Evolutionary conservation across 2,888 invertebrate genomes (phyloP), one percentile per base, ranked within the genome.

Genomic region (Brachyopa scutellaris): DNA sequence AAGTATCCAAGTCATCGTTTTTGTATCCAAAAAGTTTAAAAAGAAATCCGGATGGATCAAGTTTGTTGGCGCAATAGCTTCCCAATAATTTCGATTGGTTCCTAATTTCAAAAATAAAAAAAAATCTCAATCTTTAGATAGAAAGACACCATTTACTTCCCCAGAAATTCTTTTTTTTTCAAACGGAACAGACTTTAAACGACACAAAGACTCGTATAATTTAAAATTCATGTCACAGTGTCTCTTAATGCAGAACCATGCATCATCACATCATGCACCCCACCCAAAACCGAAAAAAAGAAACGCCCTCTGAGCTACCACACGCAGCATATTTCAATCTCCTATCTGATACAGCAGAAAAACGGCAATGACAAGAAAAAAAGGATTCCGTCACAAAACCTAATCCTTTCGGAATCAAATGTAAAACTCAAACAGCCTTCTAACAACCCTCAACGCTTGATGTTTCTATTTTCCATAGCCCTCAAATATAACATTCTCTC

Each of bases 341-440:
- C 29, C 70, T 72, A 72, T 70, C 76, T 80, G 62, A 76, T 45
- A 61, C 49, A n/a, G 33, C 38, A 33, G 23, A 3, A 51, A 42
- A 42, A 21, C 13, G 8, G n/a, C n/a, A n/a, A n/a, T n/a, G n/a
- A n/a, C n/a, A 59, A 42, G 17, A 33, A 38, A 31, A 33, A n/a
- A 7, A 17, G 33, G 29, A 69, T 66, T 76, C 70, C 82, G 61
- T 72, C 76, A 72, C 59, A 76, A 19, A 57, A 57, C 76, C 59
- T 82, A 82, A 82, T 77, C 82, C 77, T 66, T 23, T 17, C 73
- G 64, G 64, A 76, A 70, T 70, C 59, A 77, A 82, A 76, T 77
- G 64, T 61, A 74, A 76, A 80, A 74, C 64, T 74, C 74, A 38
- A 49, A 67, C 61, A 62, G 42, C 33, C 23, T 36, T 36, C 29